These are phyloP conservation scores for Enteromius afrohamiltoni DNA, from an alignment of 2,797 vertebrate genomes.

Conservation along the genomic window DNA sequence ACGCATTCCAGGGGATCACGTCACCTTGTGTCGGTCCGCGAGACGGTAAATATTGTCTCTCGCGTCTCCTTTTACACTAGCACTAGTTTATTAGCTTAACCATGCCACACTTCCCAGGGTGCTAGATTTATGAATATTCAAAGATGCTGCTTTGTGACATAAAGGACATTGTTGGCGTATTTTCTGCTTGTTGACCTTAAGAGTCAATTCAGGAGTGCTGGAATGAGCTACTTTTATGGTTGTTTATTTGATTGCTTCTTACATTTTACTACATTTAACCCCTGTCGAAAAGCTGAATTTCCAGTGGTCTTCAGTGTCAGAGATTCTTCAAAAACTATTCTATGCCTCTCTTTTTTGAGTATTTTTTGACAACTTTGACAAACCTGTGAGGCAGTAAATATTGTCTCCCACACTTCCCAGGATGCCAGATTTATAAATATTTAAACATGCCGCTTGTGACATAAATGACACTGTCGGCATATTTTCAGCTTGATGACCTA, in stretches of 20 bases:
- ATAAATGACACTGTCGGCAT: slow-evolving; percentile 60
- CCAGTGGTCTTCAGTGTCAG: not conserved
- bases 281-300: not conserved
- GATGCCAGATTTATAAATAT: slow-evolving; percentile 66
- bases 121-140: slow-evolving; percentile 68
- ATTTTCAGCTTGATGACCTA: slow-evolving; percentile 22
- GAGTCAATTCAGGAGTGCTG: slow-evolving; percentile 25
- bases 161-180: slow-evolving; percentile 60
- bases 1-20: slow-evolving; percentile 65
- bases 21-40: slow-evolving; percentile 45
- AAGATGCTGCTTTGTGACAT: slow-evolving; percentile 55
- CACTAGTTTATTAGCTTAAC: slow-evolving; percentile 56
- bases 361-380: not conserved
- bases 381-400: slow-evolving; percentile 68
- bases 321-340: not conserved
- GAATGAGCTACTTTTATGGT: slow-evolving; percentile 37
- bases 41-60: slow-evolving; percentile 74
- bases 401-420: slow-evolving; percentile 61
- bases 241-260: slow-evolving; percentile 14
- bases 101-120: slow-evolving; percentile 27
- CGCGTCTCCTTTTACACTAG: slow-evolving; percentile 60
- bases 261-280: too few relatives aligned
- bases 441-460: slow-evolving; percentile 56
- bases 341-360: not conserved
- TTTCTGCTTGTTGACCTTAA: slow-evolving; percentile 29